These are phyloP conservation scores for Paramormyrops kingsleyae DNA, from an alignment of 2,113 vertebrate genomes.

Conservation along the genomic window DNA sequence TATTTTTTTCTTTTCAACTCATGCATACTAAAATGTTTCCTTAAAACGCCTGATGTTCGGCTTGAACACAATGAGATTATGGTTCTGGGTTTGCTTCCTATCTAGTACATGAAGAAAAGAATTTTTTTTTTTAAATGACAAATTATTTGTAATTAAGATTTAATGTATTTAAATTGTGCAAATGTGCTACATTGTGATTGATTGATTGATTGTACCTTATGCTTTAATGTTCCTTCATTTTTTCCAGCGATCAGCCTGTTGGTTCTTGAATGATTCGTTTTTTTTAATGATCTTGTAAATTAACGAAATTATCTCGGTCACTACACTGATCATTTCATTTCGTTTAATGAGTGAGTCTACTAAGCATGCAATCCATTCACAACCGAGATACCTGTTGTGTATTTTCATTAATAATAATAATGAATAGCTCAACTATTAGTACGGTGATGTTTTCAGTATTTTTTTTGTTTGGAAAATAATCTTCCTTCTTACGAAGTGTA, in stretches of 20 bases:
- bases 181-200: background rate
- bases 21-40: background rate
- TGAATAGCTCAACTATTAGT: background rate
- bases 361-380: background rate
- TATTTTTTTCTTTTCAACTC: background rate
- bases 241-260: background rate
- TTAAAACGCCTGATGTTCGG: background rate
- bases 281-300: background rate
- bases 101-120: background rate
- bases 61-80: background rate
- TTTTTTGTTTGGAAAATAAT: background rate
- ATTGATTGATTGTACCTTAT: background rate
- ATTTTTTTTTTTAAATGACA: background rate
- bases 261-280: background rate
- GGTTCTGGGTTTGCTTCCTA: background rate
- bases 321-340: background rate
- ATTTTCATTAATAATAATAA: background rate
- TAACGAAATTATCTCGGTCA: background rate
- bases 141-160: background rate
- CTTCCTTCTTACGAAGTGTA: background rate
- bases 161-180: background rate
- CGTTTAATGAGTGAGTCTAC: background rate
- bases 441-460: background rate
- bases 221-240: background rate
- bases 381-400: background rate